Evolutionary conservation across 2,797 vertebrate species (phyloP).

Genomic region (Mastacembelus armatus): DNA sequence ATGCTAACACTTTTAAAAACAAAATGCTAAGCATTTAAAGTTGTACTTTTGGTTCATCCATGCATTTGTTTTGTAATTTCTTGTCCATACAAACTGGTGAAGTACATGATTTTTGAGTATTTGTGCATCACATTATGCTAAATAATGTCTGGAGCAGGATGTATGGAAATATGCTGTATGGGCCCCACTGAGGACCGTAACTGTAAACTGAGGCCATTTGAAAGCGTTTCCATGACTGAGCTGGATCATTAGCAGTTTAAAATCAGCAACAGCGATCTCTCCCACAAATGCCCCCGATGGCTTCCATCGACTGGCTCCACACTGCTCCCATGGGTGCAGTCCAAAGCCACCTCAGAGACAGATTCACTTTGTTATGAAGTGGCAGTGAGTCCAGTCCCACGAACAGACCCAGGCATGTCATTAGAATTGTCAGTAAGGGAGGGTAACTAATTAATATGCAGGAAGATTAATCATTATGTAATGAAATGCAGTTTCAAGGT

Average conservation of each 20-base stretch:
- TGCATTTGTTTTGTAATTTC: too few relatives aligned
- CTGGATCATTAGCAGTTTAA: slow-evolving; percentile 53
- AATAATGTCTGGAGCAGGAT: too few relatives aligned
- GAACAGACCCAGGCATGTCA: not conserved
- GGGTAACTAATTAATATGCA: slow-evolving; percentile 40
- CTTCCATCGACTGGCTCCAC: slow-evolving; percentile 14
- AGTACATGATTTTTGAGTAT: too few relatives aligned
- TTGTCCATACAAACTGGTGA: too few relatives aligned
- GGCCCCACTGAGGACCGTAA: not conserved
- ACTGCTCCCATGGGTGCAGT: slow-evolving; percentile 38
- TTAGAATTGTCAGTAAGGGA: slow-evolving; percentile 44
- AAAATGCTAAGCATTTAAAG: too few relatives aligned
- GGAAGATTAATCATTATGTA: slow-evolving; percentile 38
- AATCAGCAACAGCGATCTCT: slow-evolving; percentile 37
- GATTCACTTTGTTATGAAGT: slow-evolving; percentile 38
- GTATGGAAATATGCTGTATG: too few relatives aligned
- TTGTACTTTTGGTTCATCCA: too few relatives aligned
- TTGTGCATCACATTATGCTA: too few relatives aligned
- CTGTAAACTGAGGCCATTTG: slow-evolving; percentile 37
- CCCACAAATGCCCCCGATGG: slow-evolving; percentile 22
- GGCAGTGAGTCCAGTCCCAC: not conserved
- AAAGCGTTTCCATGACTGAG: slow-evolving; percentile 18
- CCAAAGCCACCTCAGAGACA: not conserved
- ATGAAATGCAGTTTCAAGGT: slow-evolving; percentile 23
- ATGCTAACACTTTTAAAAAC: too few relatives aligned